Percentiles rank a stretch among this genome's conserved stretches.
phyloP scores from a whole-genome alignment of 1,140 invertebrate species.

The Listronotus oregonensis region DNA sequence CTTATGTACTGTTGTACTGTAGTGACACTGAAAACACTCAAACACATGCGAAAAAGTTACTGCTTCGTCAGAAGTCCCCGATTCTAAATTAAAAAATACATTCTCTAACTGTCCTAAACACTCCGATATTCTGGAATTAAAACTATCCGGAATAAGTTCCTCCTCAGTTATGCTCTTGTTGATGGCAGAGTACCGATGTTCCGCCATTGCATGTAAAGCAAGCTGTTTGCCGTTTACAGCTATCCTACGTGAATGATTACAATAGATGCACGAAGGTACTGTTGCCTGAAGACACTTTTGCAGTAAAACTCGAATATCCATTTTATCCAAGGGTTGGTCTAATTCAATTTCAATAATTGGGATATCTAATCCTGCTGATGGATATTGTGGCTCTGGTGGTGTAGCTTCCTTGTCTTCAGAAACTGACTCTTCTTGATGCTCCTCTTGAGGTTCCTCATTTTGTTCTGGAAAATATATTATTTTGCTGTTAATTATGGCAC shows the following conservation, averaged over 20 bases:
- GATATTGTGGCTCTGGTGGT: slow-evolving; percentile 23
- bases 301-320: slow-evolving; percentile 70
- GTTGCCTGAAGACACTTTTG: slow-evolving; percentile 73
- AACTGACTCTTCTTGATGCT: not conserved
- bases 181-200: slow-evolving; percentile 75
- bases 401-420: slow-evolving; percentile 10
- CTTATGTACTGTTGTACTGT: slow-evolving; percentile 74
- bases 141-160: slow-evolving; percentile 72
- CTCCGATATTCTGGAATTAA: slow-evolving; percentile 66
- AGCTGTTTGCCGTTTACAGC: slow-evolving; percentile 81
- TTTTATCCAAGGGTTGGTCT: slow-evolving; percentile 72
- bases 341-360: slow-evolving; percentile 73
- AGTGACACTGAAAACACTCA: slow-evolving; percentile 84
- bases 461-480: slow-evolving; percentile 4
- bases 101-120: slow-evolving; percentile 65
- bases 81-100: slow-evolving; percentile 72
- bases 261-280: slow-evolving; percentile 75
- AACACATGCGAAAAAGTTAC: slow-evolving; percentile 68
- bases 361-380: slow-evolving; percentile 66
- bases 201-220: slow-evolving; percentile 73
- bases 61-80: slow-evolving; percentile 51
- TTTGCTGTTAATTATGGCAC: too few relatives aligned
- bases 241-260: slow-evolving; percentile 80
- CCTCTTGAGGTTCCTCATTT: slow-evolving; percentile 6
- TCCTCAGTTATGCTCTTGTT: slow-evolving; percentile 75